phyloP scores from a whole-genome alignment of 2,113 vertebrate species.

The Chionis minor region DNA sequence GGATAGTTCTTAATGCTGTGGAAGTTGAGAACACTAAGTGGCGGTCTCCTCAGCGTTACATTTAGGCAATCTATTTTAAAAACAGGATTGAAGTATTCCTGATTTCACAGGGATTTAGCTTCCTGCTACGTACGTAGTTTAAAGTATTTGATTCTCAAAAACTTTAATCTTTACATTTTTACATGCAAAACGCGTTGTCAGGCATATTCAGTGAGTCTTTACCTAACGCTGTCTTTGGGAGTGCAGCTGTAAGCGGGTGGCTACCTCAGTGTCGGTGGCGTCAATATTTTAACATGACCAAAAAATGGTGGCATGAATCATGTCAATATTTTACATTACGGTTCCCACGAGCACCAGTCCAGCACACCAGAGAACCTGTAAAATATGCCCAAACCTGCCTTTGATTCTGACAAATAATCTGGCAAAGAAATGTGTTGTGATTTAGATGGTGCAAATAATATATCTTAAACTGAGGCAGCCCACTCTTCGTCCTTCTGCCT shows the following conservation, averaged over 20 bases:
- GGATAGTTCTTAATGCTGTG: background rate
- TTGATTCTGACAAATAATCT: background rate
- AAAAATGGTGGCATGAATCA: background rate
- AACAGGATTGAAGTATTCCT: background rate
- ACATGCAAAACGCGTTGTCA: background rate
- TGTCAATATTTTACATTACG: background rate
- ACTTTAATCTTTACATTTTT: background rate
- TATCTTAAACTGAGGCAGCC: background rate
- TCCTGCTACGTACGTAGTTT: background rate
- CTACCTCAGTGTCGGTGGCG: background rate
- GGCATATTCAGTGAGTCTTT: background rate
- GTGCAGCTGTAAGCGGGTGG: background rate
- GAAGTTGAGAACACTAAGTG: background rate
- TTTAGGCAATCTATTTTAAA: background rate
- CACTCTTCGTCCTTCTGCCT: background rate
- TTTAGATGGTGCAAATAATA: background rate
- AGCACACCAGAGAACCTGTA: background rate
- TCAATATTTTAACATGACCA: accelerated
- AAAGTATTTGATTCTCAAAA: background rate
- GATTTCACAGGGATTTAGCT: background rate
- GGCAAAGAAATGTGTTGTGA: background rate
- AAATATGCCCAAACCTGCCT: background rate
- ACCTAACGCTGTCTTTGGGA: background rate
- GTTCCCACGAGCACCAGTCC: background rate
- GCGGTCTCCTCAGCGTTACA: background rate